A percentile compares a stretch with the other conserved stretches of the same genome.
phyloP scores from a whole-genome alignment of 2,797 vertebrate genomes.

The Hippoglossus hippoglossus region DNA sequence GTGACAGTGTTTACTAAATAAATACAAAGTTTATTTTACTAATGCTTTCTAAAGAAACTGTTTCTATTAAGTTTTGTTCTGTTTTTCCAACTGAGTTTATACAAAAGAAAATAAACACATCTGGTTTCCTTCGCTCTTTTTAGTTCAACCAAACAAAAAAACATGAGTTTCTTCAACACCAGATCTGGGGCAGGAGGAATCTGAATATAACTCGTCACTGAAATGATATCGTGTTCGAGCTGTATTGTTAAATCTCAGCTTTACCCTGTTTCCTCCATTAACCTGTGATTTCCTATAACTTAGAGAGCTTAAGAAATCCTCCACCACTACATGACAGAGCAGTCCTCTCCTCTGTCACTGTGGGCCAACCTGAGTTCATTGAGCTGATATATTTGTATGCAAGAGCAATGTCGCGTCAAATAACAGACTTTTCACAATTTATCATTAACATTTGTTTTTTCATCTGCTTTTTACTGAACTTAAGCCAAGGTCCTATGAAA shows the following conservation, averaged over 20 bases:
- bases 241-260: constrained; percentile 39
- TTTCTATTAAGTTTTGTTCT: constrained; percentile 28
- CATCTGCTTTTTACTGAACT: constrained; percentile 21
- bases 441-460: too few relatives aligned
- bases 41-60: constrained; percentile 45
- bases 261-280: constrained; percentile 55
- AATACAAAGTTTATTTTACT: constrained; percentile 65
- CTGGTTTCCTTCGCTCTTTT: constrained; percentile 16
- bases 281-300: constrained; percentile 40
- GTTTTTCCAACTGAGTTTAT: constrained; percentile 39
- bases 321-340: constrained; percentile 15
- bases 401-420: constrained; percentile 7
- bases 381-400: constrained; percentile 19
- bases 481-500: not conserved
- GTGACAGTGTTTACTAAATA: constrained; percentile 70
- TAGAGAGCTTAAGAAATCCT: constrained; percentile 21
- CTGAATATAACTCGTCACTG: constrained; percentile 21
- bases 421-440: constrained; percentile 6
- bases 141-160: constrained; percentile 17
- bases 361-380: constrained; percentile 56
- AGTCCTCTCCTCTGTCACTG: constrained; percentile 23
- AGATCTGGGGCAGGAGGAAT: constrained; percentile 26
- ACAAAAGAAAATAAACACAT: constrained; percentile 43
- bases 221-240: constrained; percentile 24
- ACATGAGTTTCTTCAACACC: constrained; percentile 22